phyloP scores from a whole-genome alignment of 2,797 vertebrate genomes.

The Florisuga fusca region DNA sequence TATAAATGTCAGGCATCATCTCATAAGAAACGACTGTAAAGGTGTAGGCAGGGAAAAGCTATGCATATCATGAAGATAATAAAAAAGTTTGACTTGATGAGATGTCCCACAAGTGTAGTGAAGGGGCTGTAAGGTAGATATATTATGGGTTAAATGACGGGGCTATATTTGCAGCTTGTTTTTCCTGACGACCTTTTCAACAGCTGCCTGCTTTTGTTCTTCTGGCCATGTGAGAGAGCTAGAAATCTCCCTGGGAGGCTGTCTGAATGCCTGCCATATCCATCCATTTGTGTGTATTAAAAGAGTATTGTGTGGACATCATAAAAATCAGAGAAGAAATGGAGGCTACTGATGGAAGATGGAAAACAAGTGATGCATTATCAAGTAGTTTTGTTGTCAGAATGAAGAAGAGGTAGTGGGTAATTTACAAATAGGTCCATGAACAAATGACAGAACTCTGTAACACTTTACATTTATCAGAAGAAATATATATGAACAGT shows the following conservation, averaged over 20 bases:
- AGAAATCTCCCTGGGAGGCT: slow-evolving; percentile 54
- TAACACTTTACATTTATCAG: not conserved
- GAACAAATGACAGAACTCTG: not conserved
- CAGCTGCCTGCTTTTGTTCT: slow-evolving; percentile 68
- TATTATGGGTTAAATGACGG: slow-evolving; percentile 5
- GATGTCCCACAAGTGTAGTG: not conserved
- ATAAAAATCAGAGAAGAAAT: slow-evolving; percentile 12
- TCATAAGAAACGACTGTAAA: not conserved
- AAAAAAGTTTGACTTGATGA: not conserved
- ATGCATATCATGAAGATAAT: not conserved
- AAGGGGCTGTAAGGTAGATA: not conserved
- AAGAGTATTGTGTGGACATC: slow-evolving; percentile 55
- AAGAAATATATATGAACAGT: not conserved
- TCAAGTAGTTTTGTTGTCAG: not conserved
- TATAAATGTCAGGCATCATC: not conserved
- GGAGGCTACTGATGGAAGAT: not conserved
- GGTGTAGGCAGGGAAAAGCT: not conserved
- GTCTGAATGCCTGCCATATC: slow-evolving; percentile 62
- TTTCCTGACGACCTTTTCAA: slow-evolving; percentile 68
- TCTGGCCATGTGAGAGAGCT: slow-evolving; percentile 32
- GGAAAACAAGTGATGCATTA: not conserved
- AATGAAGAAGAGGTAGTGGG: not conserved
- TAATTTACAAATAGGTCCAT: not conserved
- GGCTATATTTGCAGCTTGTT: slow-evolving; percentile 30
- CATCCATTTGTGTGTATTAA: slow-evolving; percentile 58